A percentile compares a stretch with the other conserved stretches of the same genome.
These are phyloP conservation scores for Drosophila tristis DNA, from an alignment of 1,140 invertebrate species.

Conservation along the genomic window DNA sequence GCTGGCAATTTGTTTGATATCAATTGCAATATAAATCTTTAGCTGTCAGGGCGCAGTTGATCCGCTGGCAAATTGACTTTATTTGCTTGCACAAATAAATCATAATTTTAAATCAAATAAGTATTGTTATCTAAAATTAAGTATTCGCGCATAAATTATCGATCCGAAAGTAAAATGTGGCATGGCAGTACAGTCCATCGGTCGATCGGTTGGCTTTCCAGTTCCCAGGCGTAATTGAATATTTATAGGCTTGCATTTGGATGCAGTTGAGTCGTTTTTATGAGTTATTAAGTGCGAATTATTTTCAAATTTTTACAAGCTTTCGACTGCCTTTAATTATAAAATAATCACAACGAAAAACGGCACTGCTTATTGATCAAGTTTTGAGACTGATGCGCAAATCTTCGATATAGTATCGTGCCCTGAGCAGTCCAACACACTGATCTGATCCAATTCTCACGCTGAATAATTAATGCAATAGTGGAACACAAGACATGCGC, in stretches of 20 bases:
- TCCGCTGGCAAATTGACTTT: constrained; percentile 32
- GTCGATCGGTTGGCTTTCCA: constrained; percentile 8
- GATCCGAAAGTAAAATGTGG: constrained; percentile 40
- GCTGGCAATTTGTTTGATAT: constrained; percentile 11
- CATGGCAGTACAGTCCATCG: background rate
- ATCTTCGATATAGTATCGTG: background rate
- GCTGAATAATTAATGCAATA: constrained; percentile 12
- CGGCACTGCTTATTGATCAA: background rate
- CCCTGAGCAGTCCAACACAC: constrained; percentile 1
- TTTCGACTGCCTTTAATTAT: constrained; percentile 21
- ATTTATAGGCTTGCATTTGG: constrained; percentile 53
- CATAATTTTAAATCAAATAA: constrained; percentile 34
- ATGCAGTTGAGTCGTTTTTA: constrained; percentile 40
- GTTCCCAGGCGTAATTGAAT: constrained; percentile 63
- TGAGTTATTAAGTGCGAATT: constrained; percentile 50
- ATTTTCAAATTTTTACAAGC: constrained; percentile 31
- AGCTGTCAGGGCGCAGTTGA: constrained; percentile 23
- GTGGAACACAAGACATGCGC: too few species aligned
- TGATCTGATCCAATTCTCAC: constrained; percentile 22
- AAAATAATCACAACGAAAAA: constrained; percentile 27
- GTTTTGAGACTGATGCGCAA: constrained; percentile 24
- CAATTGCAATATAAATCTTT: constrained; percentile 32
- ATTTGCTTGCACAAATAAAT: constrained; percentile 25
- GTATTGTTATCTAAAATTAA: constrained; percentile 57
- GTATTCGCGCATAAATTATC: constrained; percentile 60